These are phyloP conservation scores for Ardeotis arabs DNA, from an alignment of 2,113 vertebrate genomes.

Conservation along the genomic window DNA sequence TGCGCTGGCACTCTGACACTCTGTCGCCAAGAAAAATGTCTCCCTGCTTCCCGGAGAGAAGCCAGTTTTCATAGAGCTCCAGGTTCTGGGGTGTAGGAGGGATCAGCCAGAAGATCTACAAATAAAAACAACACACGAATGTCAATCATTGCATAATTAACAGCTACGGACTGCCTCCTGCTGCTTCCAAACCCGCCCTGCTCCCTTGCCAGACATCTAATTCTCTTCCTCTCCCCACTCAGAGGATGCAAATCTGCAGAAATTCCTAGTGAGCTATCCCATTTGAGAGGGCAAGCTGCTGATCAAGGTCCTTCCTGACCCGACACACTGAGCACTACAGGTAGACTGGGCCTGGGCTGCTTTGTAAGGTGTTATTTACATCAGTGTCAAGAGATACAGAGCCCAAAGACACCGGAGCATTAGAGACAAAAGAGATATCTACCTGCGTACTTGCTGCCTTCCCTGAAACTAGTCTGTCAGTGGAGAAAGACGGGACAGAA, in stretches of 20 bases:
- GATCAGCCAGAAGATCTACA: conserved; percentile 98
- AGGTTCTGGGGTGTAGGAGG: conserved; percentile 95
- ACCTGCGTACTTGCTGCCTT: neutral
- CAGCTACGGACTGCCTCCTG: conserved; percentile 8
- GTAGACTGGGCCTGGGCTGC: neutral
- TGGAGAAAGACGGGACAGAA: neutral
- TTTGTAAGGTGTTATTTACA: neutral
- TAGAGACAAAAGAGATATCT: no score
- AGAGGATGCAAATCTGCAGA: neutral
- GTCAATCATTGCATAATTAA: neutral
- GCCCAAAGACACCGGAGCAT: no score
- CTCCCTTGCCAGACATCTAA: neutral
- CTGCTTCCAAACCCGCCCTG: neutral
- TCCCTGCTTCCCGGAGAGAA: conserved; percentile 97
- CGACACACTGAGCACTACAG: neutral
- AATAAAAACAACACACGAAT: conserved; percentile 29
- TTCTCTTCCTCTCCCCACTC: neutral
- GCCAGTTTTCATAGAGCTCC: conserved; percentile 98
- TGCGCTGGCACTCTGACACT: conserved; percentile 92
- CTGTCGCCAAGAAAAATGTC: conserved; percentile 98
- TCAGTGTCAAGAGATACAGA: neutral
- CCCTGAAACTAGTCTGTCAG: neutral
- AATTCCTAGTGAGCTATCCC: neutral
- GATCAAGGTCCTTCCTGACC: neutral
- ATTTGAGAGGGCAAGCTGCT: neutral